Conservation (phyloP, 37 sponge, comb jelly and placozoan genomes). For the Amphimedon queenslandica region DNA sequence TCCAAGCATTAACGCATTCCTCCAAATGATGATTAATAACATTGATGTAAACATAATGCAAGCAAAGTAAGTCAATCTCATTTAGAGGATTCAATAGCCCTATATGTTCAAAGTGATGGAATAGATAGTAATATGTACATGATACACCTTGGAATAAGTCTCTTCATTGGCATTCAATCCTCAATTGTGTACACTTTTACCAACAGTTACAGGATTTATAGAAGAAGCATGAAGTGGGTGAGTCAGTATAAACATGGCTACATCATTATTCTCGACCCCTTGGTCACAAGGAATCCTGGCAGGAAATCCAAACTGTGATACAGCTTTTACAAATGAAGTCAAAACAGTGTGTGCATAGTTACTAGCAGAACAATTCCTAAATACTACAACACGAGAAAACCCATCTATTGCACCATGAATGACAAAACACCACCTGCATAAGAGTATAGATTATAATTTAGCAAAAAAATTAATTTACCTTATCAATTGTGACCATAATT, state of each 20-base stretch:
- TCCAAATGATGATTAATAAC: conserved; percentile 15
- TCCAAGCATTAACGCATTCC: conserved; percentile 25
- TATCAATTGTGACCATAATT: no score
- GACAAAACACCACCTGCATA: conserved; percentile 41
- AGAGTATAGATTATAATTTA: background rate
- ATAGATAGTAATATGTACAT: conserved; percentile 7
- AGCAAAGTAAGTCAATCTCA: conserved; percentile 21
- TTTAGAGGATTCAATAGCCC: conserved; percentile 6
- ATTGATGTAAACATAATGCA: conserved; percentile 14
- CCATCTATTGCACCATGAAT: conserved; percentile 54
- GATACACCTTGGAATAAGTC: conserved; percentile 32
- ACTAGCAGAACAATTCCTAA: conserved; percentile 5
- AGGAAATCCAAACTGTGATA: conserved; percentile 49
- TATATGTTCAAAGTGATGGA: conserved; percentile 17
- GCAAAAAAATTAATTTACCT: no score
- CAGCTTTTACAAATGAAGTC: background rate
- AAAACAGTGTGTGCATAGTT: conserved; percentile 37
- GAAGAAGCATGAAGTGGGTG: conserved; percentile 30
- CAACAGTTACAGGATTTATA: conserved; percentile 34
- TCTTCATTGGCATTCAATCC: conserved; percentile 36
- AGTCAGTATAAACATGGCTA: conserved; percentile 34
- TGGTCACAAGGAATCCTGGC: conserved; percentile 30
- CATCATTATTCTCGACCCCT: conserved; percentile 31
- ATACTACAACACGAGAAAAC: conserved; percentile 27
- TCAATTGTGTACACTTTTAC: conserved; percentile 37